phyloP scores from a whole-genome alignment of 2,888 invertebrate genomes.

The Meloe dianella region DNA sequence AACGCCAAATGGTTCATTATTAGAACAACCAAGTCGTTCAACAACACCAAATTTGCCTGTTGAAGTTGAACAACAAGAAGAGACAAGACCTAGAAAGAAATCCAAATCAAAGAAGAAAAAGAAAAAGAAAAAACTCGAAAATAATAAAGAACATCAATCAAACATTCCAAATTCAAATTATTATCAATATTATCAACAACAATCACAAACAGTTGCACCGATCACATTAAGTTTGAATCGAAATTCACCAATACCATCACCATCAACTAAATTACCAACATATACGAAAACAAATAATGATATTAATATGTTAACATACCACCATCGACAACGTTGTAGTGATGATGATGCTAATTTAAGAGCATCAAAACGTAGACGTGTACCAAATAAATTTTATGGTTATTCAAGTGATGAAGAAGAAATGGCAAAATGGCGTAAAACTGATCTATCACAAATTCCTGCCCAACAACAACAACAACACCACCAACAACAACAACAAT shows the following conservation, averaged over 20 bases:
- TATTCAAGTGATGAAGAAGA: constrained; percentile 84
- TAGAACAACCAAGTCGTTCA: constrained; percentile 63
- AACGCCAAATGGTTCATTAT: constrained; percentile 60
- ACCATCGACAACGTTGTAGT: constrained; percentile 24
- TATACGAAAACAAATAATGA: constrained; percentile 24
- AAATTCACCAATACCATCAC: constrained; percentile 46
- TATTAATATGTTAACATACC: constrained; percentile 27
- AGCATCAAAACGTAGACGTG: constrained; percentile 78
- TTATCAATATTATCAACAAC: constrained; percentile 46
- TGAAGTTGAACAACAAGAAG: constrained; percentile 37
- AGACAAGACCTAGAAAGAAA: constrained; percentile 64
- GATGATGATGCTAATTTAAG: constrained; percentile 67
- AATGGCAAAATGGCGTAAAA: constrained; percentile 75
- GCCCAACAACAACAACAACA: constrained; percentile 37
- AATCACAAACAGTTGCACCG: constrained; percentile 48
- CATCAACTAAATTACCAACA: constrained; percentile 32
- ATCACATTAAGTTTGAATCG: constrained; percentile 50
- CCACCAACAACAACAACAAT: constrained; percentile 38
- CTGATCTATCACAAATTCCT: constrained; percentile 57
- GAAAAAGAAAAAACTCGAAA: constrained; percentile 64
- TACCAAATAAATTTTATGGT: constrained; percentile 87
- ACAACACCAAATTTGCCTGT: constrained; percentile 66
- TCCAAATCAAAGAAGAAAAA: constrained; percentile 63
- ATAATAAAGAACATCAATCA: constrained; percentile 45
- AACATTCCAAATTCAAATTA: constrained; percentile 53